These are phyloP conservation scores for Alentia gelatinosa DNA, from an alignment of 2,888 invertebrate genomes.

Conservation along the genomic window DNA sequence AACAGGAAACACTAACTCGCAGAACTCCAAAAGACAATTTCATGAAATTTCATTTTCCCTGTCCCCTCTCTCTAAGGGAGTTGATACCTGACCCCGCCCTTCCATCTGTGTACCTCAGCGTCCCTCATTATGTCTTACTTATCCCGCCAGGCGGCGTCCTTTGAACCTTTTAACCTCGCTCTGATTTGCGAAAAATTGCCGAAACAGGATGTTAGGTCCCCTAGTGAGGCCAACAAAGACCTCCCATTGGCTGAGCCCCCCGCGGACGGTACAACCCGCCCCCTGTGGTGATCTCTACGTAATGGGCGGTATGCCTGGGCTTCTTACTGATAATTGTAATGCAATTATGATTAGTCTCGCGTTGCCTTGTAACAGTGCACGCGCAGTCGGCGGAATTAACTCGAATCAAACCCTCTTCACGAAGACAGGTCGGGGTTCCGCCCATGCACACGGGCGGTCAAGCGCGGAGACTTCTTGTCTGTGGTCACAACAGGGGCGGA, in stretches of 20 bases:
- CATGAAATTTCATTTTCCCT: no score
- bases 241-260: background rate
- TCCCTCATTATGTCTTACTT: conserved; percentile 20
- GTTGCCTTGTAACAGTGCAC: background rate
- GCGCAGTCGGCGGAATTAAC: background rate
- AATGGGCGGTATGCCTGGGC: background rate
- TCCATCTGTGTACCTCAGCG: background rate
- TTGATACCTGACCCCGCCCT: background rate
- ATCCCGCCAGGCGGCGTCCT: background rate
- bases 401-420: background rate
- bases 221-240: background rate
- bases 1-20: background rate
- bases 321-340: background rate
- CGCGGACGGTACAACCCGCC: background rate
- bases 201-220: conserved; percentile 27
- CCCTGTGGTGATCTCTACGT: background rate
- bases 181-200: conserved; percentile 30
- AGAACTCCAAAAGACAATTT: background rate
- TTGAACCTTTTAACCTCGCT: background rate
- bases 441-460: background rate
- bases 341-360: background rate
- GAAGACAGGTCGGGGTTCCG: background rate
- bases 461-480: background rate
- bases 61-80: background rate
- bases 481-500: background rate